Evolutionary conservation across 2,113 vertebrate genomes (phyloP).

Genomic region (Tretioscincus oriximinensis): DNA sequence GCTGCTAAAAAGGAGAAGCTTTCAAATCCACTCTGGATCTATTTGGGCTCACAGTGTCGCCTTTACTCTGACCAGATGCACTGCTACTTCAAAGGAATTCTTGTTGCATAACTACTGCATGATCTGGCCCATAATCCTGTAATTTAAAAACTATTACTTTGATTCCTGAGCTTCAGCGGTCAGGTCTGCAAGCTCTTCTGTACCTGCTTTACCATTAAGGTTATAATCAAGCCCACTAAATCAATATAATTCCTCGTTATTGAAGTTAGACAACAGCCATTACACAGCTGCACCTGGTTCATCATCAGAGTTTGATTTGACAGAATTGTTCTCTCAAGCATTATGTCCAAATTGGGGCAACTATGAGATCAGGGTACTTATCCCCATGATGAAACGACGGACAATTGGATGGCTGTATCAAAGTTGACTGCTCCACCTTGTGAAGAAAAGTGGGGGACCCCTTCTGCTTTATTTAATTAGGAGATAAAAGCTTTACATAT

Average conservation of each 20-base stretch:
- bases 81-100: background rate
- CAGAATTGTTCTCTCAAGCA: background rate
- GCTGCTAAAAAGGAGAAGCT: background rate
- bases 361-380: background rate
- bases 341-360: background rate
- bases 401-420: background rate
- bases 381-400: background rate
- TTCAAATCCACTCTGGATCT: background rate
- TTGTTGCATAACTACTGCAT: background rate
- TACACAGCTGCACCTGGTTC: background rate
- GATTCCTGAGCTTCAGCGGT: background rate
- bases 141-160: slow-evolving; percentile 22
- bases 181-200: slow-evolving; percentile 3
- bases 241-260: background rate
- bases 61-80: slow-evolving; percentile 25
- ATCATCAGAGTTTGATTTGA: background rate
- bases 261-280: background rate
- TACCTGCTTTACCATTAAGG: slow-evolving; percentile 20
- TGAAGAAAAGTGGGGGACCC: background rate
- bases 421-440: background rate
- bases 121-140: slow-evolving; percentile 1
- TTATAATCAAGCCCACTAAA: background rate
- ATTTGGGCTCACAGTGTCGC: background rate
- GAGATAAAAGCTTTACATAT: background rate
- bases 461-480: background rate